These are phyloP conservation scores for Actinia equina DNA, from an alignment of 64 coral and sea anemone genomes.

Conservation along the genomic window DNA sequence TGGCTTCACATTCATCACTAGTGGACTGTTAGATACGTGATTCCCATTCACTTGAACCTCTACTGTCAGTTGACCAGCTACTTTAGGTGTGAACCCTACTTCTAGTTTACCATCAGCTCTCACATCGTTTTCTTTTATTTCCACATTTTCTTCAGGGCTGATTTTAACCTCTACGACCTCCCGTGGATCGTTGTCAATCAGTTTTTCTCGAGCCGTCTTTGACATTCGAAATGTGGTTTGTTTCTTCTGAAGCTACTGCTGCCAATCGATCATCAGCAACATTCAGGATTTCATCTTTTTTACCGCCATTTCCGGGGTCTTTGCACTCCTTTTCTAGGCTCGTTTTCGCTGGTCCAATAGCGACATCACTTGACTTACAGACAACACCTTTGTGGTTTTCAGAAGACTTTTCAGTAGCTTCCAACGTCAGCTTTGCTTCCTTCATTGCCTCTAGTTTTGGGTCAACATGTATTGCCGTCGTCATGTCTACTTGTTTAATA, in stretches of 20 bases:
- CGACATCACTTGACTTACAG: no score
- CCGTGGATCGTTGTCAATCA: background rate
- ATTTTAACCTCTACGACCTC: background rate
- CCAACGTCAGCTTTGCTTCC: background rate
- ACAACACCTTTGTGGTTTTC: background rate
- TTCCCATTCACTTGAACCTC: slow-evolving; percentile 22
- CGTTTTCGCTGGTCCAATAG: background rate
- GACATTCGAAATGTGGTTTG: background rate
- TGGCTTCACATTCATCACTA: slow-evolving; percentile 7
- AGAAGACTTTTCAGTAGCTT: background rate
- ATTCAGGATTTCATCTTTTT: background rate
- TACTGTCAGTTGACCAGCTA: slow-evolving; percentile 5
- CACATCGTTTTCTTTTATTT: background rate
- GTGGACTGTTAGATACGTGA: slow-evolving; percentile 9
- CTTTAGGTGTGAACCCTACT: background rate
- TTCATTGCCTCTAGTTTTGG: background rate
- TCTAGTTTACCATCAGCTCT: background rate
- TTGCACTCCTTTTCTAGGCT: background rate
- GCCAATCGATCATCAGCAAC: background rate
- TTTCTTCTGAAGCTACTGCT: background rate
- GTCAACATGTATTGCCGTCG: background rate
- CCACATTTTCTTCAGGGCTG: background rate
- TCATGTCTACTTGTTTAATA: background rate
- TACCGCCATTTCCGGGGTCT: background rate
- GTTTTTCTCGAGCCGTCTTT: background rate